Conservation (phyloP, 2,113 vertebrate species). For the Sorex araneus region DNA sequence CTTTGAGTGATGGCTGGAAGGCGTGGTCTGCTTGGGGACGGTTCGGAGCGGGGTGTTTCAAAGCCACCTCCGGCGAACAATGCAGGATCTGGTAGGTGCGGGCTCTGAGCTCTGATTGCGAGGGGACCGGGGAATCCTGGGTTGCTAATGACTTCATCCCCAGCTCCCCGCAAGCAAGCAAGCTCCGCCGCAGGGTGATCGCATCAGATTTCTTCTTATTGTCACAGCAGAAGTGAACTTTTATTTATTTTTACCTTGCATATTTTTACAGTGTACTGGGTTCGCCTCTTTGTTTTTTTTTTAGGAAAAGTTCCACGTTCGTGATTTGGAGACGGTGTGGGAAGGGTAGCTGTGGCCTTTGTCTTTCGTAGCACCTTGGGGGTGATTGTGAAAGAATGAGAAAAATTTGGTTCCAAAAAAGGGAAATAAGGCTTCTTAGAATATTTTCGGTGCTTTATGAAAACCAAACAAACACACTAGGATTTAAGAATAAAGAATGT, state of each 20-base stretch:
- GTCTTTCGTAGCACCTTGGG: constrained; percentile 64
- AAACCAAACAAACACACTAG: constrained; percentile 26
- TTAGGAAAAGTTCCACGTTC: constrained; percentile 53
- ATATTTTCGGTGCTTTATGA: constrained; percentile 72
- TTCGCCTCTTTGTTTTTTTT: constrained; percentile 55
- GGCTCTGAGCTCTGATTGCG: constrained; percentile 50
- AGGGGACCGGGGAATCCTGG: constrained; percentile 72
- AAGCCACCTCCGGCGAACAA: constrained; percentile 80
- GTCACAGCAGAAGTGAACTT: constrained; percentile 75
- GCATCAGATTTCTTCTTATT: constrained; percentile 71
- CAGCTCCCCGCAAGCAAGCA: constrained; percentile 67
- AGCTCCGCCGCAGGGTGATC: constrained; percentile 70
- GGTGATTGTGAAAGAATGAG: constrained; percentile 62
- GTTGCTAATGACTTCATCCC: constrained; percentile 77
- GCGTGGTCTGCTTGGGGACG: constrained; percentile 76
- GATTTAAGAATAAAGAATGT: constrained; percentile 23
- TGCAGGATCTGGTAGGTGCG: constrained; percentile 75
- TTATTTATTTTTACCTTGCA: not conserved
- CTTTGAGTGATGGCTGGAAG: constrained; percentile 80
- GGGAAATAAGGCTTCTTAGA: constrained; percentile 46
- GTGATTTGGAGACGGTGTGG: constrained; percentile 58
- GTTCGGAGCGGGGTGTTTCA: constrained; percentile 66
- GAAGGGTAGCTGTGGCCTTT: constrained; percentile 73
- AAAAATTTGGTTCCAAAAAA: constrained; percentile 65
- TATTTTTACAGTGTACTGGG: constrained; percentile 43